Percentiles rank a stretch among this genome's conserved stretches.
Conservation (phyloP, 1,140 invertebrate genomes). For the Rhopalosiphum padi region DNA sequence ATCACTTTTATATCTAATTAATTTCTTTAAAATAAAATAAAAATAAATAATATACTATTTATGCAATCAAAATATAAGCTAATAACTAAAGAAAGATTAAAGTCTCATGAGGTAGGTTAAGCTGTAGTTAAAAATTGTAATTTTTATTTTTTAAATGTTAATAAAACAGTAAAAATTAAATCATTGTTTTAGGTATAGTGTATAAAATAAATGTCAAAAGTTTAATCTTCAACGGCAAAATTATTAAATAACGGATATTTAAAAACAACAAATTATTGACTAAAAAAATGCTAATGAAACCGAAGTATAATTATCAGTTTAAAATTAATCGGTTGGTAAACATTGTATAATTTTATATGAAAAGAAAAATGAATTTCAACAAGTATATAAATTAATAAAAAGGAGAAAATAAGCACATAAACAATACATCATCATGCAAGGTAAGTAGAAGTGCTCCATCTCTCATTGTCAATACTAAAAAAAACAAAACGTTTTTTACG, state of each 20-base stretch:
- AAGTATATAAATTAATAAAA: not conserved
- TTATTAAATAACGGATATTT: not conserved
- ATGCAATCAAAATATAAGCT: not conserved
- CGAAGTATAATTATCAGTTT: not conserved
- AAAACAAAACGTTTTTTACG: not conserved
- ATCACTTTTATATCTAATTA: not conserved
- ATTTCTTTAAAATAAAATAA: not conserved
- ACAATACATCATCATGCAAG: not conserved
- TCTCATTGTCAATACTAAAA: conserved; percentile 6
- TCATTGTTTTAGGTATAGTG: not conserved
- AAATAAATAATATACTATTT: not conserved
- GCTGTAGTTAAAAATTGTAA: not conserved
- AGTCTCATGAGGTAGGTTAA: not conserved
- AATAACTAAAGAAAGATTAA: not conserved
- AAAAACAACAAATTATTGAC: not conserved
- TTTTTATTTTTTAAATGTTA: not conserved
- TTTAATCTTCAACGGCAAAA: not conserved
- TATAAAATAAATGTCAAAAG: not conserved
- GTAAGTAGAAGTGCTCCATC: not conserved
- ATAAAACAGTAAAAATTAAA: not conserved
- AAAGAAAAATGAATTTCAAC: not conserved
- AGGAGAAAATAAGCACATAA: not conserved
- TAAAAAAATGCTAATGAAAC: not conserved
- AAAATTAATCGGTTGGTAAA: not conserved
- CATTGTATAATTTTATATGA: not conserved